Percentiles rank a stretch among this genome's conserved stretches.
These are phyloP conservation scores for Lasius platythorax DNA, from an alignment of 2,888 invertebrate genomes.

Conservation along the genomic window DNA sequence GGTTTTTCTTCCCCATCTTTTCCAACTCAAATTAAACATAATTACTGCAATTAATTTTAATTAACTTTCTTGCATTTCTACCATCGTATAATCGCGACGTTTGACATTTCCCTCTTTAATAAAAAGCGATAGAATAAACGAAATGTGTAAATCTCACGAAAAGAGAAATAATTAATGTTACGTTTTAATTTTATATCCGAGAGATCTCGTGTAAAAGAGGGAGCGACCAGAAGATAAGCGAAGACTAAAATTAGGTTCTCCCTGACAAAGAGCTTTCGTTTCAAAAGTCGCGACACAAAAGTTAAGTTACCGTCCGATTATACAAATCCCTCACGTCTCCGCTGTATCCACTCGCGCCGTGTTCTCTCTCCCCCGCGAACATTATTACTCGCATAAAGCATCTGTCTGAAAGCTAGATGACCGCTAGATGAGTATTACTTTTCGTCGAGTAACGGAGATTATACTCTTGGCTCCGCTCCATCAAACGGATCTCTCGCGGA, in stretches of 20 bases:
- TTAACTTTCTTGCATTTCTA: slow-evolving; percentile 11
- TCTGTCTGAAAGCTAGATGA: slow-evolving; percentile 71
- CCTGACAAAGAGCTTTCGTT: slow-evolving; percentile 9
- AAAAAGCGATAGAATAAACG: not conserved
- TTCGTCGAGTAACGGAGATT: slow-evolving; percentile 64
- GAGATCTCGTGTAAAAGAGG: slow-evolving; percentile 4
- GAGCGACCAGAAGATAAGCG: slow-evolving; percentile 14
- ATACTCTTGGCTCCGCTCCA: slow-evolving; percentile 72
- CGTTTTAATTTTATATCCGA: not conserved
- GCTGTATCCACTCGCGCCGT: slow-evolving; percentile 1
- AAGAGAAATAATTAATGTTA: not conserved
- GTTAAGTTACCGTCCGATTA: slow-evolving; percentile 42
- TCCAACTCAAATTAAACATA: slow-evolving; percentile 26
- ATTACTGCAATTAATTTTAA: slow-evolving; percentile 33
- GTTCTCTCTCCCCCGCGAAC: not conserved
- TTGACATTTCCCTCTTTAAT: slow-evolving; percentile 8
- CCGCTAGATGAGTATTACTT: slow-evolving; percentile 73
- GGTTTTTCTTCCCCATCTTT: slow-evolving; percentile 4
- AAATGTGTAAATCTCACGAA: not conserved
- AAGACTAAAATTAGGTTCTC: not conserved
- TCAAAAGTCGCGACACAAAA: slow-evolving; percentile 19
- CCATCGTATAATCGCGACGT: slow-evolving; percentile 8
- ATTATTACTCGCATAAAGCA: slow-evolving; percentile 69
- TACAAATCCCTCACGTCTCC: slow-evolving; percentile 42
- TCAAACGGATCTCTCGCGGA: not conserved